Evolutionary conservation across 1,140 invertebrate genomes (phyloP).

Genomic region (Drosophila trapezifrons): DNA sequence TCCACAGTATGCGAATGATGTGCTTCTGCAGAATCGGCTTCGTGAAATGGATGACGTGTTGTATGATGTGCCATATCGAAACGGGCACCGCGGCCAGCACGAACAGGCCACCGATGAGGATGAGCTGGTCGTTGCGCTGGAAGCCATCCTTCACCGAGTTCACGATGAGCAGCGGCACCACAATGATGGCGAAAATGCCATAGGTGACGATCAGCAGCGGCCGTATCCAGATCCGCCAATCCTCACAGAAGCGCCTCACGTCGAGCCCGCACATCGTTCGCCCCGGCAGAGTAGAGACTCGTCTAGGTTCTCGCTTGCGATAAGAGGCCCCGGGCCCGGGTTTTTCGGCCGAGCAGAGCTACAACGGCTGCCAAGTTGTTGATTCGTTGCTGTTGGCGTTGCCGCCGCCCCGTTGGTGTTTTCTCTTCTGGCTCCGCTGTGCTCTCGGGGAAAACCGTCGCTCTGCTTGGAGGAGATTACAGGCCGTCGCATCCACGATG

Average conservation of each 20-base stretch:
- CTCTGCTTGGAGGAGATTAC: slow-evolving; percentile 20
- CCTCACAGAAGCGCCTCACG: slow-evolving; percentile 85
- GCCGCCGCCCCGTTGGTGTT: slow-evolving; percentile 66
- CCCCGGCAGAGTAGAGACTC: background rate
- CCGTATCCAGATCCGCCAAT: slow-evolving; percentile 95
- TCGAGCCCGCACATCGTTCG: slow-evolving; percentile 66
- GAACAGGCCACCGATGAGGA: slow-evolving; percentile 94
- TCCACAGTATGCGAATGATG: slow-evolving; percentile 98
- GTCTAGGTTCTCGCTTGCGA: slow-evolving; percentile 4
- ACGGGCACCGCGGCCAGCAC: slow-evolving; percentile 95
- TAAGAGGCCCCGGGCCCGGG: slow-evolving; percentile 6
- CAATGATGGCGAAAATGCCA: slow-evolving; percentile 90
- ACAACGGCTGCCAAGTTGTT: slow-evolving; percentile 26
- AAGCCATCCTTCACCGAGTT: slow-evolving; percentile 90
- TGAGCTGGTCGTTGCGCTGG: slow-evolving; percentile 90
- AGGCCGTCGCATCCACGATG: slow-evolving; percentile 36
- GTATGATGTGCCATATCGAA: slow-evolving; percentile 96
- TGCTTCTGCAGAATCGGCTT: slow-evolving; percentile 96
- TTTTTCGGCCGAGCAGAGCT: slow-evolving; percentile 18
- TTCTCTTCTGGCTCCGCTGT: slow-evolving; percentile 15
- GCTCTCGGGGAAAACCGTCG: slow-evolving; percentile 10
- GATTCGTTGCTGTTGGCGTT: slow-evolving; percentile 53
- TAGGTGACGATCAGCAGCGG: slow-evolving; percentile 92
- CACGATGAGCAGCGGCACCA: slow-evolving; percentile 92
- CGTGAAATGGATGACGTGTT: slow-evolving; percentile 97